phyloP scores from a whole-genome alignment of 2,888 invertebrate species.

The Apodemia mormo region DNA sequence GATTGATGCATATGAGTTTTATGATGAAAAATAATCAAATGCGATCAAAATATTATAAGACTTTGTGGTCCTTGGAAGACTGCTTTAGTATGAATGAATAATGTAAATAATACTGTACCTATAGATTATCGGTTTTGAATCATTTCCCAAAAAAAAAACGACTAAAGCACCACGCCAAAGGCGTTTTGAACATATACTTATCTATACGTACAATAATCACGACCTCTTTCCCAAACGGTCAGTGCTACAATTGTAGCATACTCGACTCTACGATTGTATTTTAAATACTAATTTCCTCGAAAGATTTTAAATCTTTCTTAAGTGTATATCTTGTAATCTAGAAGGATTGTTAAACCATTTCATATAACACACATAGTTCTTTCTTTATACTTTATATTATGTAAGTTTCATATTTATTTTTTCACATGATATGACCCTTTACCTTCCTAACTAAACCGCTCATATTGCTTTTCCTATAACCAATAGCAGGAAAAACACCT shows the following conservation, averaged over 20 bases:
- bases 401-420: conserved; percentile 61
- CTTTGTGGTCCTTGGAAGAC: conserved; percentile 69
- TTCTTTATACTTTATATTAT: conserved; percentile 62
- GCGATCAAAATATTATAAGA: conserved; percentile 42
- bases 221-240: conserved; percentile 41
- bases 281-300: conserved; percentile 70
- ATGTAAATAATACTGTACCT: conserved; percentile 67
- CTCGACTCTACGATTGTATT: conserved; percentile 54
- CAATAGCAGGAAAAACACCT: conserved; percentile 46
- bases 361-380: conserved; percentile 66
- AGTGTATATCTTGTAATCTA: conserved; percentile 63
- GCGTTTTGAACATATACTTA: conserved; percentile 57
- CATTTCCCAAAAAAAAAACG: conserved; percentile 63
- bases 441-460: conserved; percentile 58
- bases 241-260: conserved; percentile 29
- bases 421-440: conserved; percentile 77
- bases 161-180: conserved; percentile 73
- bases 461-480: conserved; percentile 68
- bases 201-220: conserved; percentile 44
- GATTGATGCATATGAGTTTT: conserved; percentile 14
- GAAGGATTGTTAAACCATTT: conserved; percentile 65
- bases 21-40: conserved; percentile 35
- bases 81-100: conserved; percentile 63
- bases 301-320: conserved; percentile 75
- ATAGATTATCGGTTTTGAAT: conserved; percentile 55